These are phyloP conservation scores for Siphonodentalium dalli DNA, from an alignment of 2,888 invertebrate species.

Conservation along the genomic window DNA sequence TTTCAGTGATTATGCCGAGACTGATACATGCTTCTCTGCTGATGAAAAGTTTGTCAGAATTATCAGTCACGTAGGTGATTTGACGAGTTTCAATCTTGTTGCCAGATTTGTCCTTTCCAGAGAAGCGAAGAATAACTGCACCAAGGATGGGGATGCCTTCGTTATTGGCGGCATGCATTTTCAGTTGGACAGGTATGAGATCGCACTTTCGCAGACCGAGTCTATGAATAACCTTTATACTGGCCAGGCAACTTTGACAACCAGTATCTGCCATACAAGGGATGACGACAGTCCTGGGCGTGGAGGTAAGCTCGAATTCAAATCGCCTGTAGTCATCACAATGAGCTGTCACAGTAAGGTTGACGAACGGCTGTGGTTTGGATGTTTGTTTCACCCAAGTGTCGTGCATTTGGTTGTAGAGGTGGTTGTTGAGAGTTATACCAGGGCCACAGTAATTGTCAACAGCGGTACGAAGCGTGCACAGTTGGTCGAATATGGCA, in stretches of 20 bases:
- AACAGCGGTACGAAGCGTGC: background rate
- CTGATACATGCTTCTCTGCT: constrained; percentile 25
- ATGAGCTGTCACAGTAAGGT: background rate
- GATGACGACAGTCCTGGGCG: background rate
- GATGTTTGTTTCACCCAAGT: constrained; percentile 14
- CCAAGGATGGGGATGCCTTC: constrained; percentile 29
- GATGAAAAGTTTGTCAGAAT: constrained; percentile 21
- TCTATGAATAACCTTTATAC: constrained; percentile 14
- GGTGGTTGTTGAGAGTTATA: constrained; percentile 18
- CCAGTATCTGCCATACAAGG: constrained; percentile 21
- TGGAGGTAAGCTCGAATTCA: constrained; percentile 3
- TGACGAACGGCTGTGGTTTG: constrained; percentile 18
- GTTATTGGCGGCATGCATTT: constrained; percentile 32
- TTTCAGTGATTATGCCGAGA: constrained; percentile 25
- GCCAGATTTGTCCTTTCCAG: constrained; percentile 13
- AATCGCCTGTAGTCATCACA: constrained; percentile 8
- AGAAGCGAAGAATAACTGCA: constrained; percentile 24
- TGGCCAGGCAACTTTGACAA: constrained; percentile 28
- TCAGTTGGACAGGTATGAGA: constrained; percentile 31
- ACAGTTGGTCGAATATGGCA: constrained; percentile 8
- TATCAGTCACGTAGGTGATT: constrained; percentile 28
- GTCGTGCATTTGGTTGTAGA: constrained; percentile 14
- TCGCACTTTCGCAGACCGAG: constrained; percentile 19
- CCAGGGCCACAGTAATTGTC: background rate
- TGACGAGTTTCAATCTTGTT: constrained; percentile 22